Base-by-base conservation (phyloP, 2,113 vertebrate species). In the Okapia johnstoni region DNA sequence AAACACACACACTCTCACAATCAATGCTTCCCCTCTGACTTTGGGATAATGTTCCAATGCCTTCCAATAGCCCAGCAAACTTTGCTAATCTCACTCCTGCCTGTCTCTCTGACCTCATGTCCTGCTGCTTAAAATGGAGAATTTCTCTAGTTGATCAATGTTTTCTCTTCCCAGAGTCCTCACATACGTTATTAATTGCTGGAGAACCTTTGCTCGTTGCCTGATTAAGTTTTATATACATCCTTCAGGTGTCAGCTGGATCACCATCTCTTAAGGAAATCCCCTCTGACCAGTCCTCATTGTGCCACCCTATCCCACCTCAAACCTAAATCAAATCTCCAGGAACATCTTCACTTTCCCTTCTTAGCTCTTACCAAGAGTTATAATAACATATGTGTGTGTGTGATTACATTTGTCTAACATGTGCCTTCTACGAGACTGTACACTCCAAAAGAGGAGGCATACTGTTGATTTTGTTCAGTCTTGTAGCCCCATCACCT, bases 121-220 rank as follows among this genome's bases (percentile, higher is more conserved):
- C 25, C 46, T 28, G 17, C 12, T 54, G 57, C 21, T 58, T 70
- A 2, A 2, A 55, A 48, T 23, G 15, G 52, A 43, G 5, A 16
- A 30, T 30, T 76, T 46, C 28, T 90, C 17, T 26, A 12, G 9
- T 1, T 14, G 57, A 36, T 21, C 26, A 2, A 0, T 1, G 26
- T 60, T 81, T 83, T 40, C 21, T 40, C 40, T 55, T 33, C 26
- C 33, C 5, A 57, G 19, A 7, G n/a, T 12, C 23, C 17, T 26
- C 58, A 46, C 6, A 8, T 1, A 9, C 0, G 14, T 6, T 54
- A 2, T 26, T 25, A 36, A n/a, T 79, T 79, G 16, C 43, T 54
- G 25, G 36, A 80, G 70, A 48, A 23, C 8, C 3, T 36, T 6
- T 50, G 61, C 30, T 55, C 8, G 15, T 58, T 50, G 16, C 43